Percentiles rank a stretch among this genome's conserved stretches.
Conservation (phyloP, 2,797 vertebrate genomes). For the Apogon talboti region DNA sequence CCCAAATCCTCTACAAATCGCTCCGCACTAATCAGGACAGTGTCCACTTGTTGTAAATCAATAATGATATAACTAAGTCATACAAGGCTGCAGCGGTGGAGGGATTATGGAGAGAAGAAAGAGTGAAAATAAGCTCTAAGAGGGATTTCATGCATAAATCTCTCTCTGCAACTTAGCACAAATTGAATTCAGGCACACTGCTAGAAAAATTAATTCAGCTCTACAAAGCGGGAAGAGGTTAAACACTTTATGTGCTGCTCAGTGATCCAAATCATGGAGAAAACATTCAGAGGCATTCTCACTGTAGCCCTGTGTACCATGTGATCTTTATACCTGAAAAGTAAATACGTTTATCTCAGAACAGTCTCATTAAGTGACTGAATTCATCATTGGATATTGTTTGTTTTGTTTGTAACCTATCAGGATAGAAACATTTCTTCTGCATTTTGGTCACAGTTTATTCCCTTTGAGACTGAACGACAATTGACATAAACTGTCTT, state of each 20-base stretch:
- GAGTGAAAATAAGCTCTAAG: slow-evolving; percentile 78
- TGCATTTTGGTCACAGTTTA: not conserved
- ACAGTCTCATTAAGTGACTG: slow-evolving; percentile 59
- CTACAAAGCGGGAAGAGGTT: slow-evolving; percentile 85
- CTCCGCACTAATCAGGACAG: slow-evolving; percentile 70
- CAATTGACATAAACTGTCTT: too few relatives aligned
- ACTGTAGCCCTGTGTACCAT: slow-evolving; percentile 50
- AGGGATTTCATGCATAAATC: slow-evolving; percentile 84
- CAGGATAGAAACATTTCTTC: not conserved
- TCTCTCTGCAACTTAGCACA: slow-evolving; percentile 77
- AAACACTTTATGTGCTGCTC: slow-evolving; percentile 85
- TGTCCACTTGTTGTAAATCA: slow-evolving; percentile 83
- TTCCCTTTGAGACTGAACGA: too few relatives aligned
- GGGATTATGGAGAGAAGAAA: slow-evolving; percentile 78
- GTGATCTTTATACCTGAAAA: slow-evolving; percentile 66
- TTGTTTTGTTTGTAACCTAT: slow-evolving; percentile 2
- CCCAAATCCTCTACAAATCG: slow-evolving; percentile 74
- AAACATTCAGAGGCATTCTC: slow-evolving; percentile 83
- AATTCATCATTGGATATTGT: slow-evolving; percentile 37
- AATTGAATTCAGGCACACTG: slow-evolving; percentile 84
- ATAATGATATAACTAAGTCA: slow-evolving; percentile 80
- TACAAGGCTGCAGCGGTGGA: slow-evolving; percentile 64
- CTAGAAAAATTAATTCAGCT: slow-evolving; percentile 85
- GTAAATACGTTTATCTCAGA: slow-evolving; percentile 75
- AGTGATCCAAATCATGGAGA: slow-evolving; percentile 85